Evolutionary conservation across 2,113 vertebrate species (phyloP), one percentile per base, ranked within the genome.

Genomic region (Prolemur simus): DNA sequence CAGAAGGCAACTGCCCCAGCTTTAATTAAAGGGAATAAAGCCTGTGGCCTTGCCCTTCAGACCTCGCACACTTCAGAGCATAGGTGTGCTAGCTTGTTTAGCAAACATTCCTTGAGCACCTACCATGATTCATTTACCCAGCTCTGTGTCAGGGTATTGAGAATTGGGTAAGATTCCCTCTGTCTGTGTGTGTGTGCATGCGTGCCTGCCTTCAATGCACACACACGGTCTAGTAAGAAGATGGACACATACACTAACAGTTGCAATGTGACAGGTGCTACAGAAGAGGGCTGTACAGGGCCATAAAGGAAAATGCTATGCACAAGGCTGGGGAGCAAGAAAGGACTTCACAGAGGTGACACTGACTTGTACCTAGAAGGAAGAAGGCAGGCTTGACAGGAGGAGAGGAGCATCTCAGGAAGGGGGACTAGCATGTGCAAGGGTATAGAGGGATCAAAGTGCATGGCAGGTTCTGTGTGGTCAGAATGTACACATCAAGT

Each of bases 391-490:
- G 34, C 34, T 68, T 4, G 2, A 37, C 21, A 37, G 42, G 64
- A 68, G 49, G 39, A 63, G 45, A 25, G 10, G 63, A 15, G 39
- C 47, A 54, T 15, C 86, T 45, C 34, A 42, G 34, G 80, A 52
- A 76, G 20, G n/a, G 6, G 1, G 42, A 27, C 5, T 0, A 34
- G n/a, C n/a, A 42, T 0, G 0, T 52, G n/a, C 76, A 37, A 86
- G n/a, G 58, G 47, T 20, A 1, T 3, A 15, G 29, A 47, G 64
- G 5, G 34, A 10, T 23, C 49, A 37, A 29, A 54, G 52, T 7
- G 27, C 42, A 13, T 14, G 23, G 56, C 29, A 78, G 29, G 66
- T 37, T 58, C 74, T 68, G 1, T 23, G 39, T 54, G 76, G n/a
- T 64, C 63, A 52, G 47, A 81, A 71, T 13, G 58, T 54, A 6